These are phyloP conservation scores for Rhabdophis nuchalis DNA, from an alignment of 2,797 vertebrate genomes.

Conservation along the genomic window DNA sequence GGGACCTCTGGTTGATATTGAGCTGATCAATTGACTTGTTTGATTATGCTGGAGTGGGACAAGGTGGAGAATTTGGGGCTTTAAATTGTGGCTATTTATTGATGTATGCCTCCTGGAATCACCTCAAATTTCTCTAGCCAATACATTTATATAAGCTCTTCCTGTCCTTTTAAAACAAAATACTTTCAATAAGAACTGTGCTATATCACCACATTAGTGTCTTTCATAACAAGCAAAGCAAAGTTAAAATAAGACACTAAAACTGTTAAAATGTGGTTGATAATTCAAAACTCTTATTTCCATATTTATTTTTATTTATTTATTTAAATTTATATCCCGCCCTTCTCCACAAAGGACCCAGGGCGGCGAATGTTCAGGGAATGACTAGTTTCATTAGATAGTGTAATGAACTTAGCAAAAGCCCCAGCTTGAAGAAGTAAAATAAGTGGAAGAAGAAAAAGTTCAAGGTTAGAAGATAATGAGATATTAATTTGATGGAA, in stretches of 20 bases:
- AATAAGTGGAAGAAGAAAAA: neutral
- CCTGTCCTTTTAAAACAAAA: neutral
- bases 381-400: slow-evolving; percentile 13
- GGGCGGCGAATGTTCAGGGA: slow-evolving; percentile 49
- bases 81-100: neutral
- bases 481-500: fast-evolving
- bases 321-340: no score
- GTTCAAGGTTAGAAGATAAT: neutral
- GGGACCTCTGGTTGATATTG: neutral
- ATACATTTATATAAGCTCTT: neutral
- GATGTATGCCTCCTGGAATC: neutral
- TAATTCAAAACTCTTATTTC: slow-evolving; percentile 48
- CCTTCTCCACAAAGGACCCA: no score
- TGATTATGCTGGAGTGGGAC: neutral
- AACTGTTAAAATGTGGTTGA: slow-evolving; percentile 42
- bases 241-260: slow-evolving; percentile 34
- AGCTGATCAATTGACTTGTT: neutral
- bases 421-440: slow-evolving; percentile 28
- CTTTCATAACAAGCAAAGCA: slow-evolving; percentile 11
- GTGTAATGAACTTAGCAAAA: slow-evolving; percentile 23
- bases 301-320: no score
- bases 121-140: neutral
- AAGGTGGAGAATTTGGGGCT: neutral
- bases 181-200: neutral
- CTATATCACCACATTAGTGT: slow-evolving; percentile 10